A percentile compares a stretch with the other conserved stretches of the same genome.
Conservation (phyloP, 2,113 vertebrate genomes). For the Lontra canadensis region DNA sequence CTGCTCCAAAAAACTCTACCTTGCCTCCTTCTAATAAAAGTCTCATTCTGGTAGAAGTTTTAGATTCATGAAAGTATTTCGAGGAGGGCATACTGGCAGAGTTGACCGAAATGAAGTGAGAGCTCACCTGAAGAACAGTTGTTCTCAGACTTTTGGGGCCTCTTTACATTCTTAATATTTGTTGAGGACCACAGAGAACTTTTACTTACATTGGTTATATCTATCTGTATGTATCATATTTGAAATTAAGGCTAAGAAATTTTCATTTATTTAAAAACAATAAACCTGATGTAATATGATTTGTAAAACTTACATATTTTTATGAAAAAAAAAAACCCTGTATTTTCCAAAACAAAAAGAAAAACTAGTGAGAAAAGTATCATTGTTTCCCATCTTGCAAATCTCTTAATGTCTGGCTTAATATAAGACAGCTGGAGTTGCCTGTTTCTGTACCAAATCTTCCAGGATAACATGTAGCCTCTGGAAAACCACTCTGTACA, state of each 20-base stretch:
- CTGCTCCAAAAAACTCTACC: background rate
- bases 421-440: background rate
- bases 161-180: background rate
- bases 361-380: background rate
- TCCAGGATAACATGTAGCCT: background rate
- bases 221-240: background rate
- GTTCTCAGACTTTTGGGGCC: background rate
- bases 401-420: constrained; percentile 11
- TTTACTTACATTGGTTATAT: background rate
- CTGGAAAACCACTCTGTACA: background rate
- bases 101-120: background rate
- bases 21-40: background rate
- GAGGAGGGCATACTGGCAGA: background rate
- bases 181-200: background rate
- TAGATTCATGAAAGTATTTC: background rate
- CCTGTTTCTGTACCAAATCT: background rate
- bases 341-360: background rate
- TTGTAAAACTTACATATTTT: background rate
- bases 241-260: constrained; percentile 37
- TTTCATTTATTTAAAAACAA: constrained; percentile 12
- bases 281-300: background rate
- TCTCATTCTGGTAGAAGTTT: background rate
- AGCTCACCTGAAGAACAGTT: background rate
- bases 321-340: background rate
- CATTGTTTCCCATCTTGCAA: background rate